Base-by-base conservation (phyloP, 2,888 invertebrate genomes). In the Mythimna loreyi region DNA sequence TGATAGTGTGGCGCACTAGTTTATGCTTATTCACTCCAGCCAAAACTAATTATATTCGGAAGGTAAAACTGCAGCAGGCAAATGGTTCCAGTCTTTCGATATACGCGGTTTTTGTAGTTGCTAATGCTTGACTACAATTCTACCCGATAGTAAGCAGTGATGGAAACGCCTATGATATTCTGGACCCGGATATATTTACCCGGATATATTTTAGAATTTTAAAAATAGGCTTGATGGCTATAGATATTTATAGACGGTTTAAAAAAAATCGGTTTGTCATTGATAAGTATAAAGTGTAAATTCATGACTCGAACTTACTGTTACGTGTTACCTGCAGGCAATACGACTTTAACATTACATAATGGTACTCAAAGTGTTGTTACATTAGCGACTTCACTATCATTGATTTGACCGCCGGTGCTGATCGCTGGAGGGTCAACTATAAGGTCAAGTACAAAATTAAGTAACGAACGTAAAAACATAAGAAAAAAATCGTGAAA, bases 321-420 rank as follows among this genome's bases (percentile, higher is more conserved):
- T 50, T 43, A 67, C 55, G 40, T 66, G n/a, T 21, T 23, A n/a
- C 2, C 8, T n/a, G 25, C 36, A 4, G 25, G 23, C 11, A 45
- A 11, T 53, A 9, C 11, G 7, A 16, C 23, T 59, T 47, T 43
- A 63, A 23, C 21, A 21, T 80, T 72, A 75, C 49, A 66, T 75
- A 80, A 80, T 45, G 61, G 30, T 16, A 7, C 33, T 56, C 50
- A 52, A 72, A 65, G 40, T 79, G 43, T 63, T 69, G 49, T 60
- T 56, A 49, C 25, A 82, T 82, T 83, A 82, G 74, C 82, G 53
- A 56, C 67, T 67, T 52, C 60, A 75, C 73, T 75, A 76, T 82
- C 66, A 83, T 83, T 83, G 80, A 73, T 81, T 61, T 80, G 74
- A 60, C 74, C 64, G 33, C 56, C 59, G 40, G 43, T 13, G 43